Evolutionary conservation across 2,888 invertebrate species (phyloP), one percentile per base, ranked within the genome.

Genomic region (Argynnis bischoffii): DNA sequence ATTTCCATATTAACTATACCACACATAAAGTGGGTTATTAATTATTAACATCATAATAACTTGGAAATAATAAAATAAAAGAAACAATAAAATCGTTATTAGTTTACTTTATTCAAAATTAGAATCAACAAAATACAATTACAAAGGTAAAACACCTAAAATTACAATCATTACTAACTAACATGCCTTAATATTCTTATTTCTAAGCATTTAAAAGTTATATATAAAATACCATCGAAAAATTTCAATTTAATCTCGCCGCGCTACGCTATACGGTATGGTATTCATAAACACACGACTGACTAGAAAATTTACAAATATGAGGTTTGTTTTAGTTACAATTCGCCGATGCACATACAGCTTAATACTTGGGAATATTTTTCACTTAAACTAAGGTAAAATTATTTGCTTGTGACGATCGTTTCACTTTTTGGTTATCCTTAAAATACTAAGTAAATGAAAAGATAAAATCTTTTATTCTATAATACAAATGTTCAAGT

Each of bases 261-360:
- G 35, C 35, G 8, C 6, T 59, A 41, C 41, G 16, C 26, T 47
- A 48, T n/a, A 21, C 14, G 21, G 35, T n/a, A 13, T 46, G 13
- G 11, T 47, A 13, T 16, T 18, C 46, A 54, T 54, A 59, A 65
- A 54, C 47, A 65, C 31, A 59, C 18, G 15, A 18, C 53, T 69
- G 68, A 69, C 68, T 69, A 69, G 68, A 69, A 50, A 47, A 51
- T 46, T 47, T 47, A n/a, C 21, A 55, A 67, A 41, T 41, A 53
- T 26, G 26, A 26, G 2, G 14, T 31, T 48, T 47, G 15, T 13
- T 59, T 47, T 57, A 11, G 35, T 35, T 11, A 26, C 26, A 26
- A 47, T 18, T 18, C 26, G 47, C 21, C 46, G 35, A 41, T 41
- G 35, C 11, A 11, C 35, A 41, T 41, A 8, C 26, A 41, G 35